Evolutionary conservation across 2,888 invertebrate species (phyloP).

Genomic region (Philonicus albiceps): DNA sequence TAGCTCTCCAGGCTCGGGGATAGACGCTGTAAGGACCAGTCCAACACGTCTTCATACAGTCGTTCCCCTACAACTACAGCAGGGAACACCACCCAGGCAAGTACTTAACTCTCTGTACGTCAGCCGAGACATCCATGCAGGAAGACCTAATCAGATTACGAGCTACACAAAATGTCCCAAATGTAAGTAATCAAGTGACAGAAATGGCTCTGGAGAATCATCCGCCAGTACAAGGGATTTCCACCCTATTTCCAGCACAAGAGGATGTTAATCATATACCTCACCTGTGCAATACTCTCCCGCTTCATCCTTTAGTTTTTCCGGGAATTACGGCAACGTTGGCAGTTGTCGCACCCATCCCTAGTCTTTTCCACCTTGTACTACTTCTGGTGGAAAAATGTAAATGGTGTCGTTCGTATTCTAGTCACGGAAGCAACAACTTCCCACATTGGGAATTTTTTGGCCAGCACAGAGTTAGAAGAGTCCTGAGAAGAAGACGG

Average conservation of each 20-base stretch:
- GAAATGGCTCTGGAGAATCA: constrained; percentile 23
- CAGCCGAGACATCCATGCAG: constrained; percentile 19
- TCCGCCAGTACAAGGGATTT: background rate
- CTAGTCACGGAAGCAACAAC: constrained; percentile 25
- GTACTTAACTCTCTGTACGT: background rate
- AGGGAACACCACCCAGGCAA: background rate
- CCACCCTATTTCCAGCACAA: background rate
- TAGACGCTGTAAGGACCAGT: background rate
- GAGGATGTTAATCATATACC: constrained; percentile 27
- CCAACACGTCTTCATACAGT: background rate
- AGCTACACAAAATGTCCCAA: constrained; percentile 33
- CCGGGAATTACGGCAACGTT: background rate
- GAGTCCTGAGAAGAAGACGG: background rate
- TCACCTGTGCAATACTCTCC: background rate
- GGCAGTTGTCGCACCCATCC: background rate
- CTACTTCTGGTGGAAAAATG: background rate
- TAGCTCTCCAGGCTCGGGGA: background rate
- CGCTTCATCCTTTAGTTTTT: background rate
- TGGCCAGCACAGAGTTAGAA: background rate
- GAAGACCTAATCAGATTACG: constrained; percentile 29
- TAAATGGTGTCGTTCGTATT: constrained; percentile 9
- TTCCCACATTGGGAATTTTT: constrained; percentile 11
- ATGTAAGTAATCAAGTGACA: constrained; percentile 34
- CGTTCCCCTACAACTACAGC: background rate
- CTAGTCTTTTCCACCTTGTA: background rate